Base-by-base conservation (phyloP, 2,888 invertebrate species). In the Agrotis ipsilon region DNA sequence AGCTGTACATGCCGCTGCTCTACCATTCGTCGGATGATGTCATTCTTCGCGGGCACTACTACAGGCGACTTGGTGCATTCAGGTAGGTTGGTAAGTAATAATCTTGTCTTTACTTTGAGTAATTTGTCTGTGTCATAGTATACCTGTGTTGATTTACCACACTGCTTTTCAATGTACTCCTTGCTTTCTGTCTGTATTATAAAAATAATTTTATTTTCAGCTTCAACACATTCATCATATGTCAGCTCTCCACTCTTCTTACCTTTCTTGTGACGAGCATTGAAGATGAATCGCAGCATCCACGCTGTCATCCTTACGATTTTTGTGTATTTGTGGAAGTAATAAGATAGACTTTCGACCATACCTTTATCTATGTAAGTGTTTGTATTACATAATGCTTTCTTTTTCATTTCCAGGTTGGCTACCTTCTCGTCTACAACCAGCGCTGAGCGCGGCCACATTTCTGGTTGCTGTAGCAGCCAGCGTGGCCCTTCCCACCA, bases 401-500 rank as follows among this genome's bases (percentile, higher is more conserved):
- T 18, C 18, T 54, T 54, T 27, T 27, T 54, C 27, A 27, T 16
- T 54, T 54, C 54, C 18, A 18, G 7, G 18, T 54, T 54, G 54
- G 54, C 54, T 54, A 18, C 49, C 16, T 54, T 54, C 27, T 54
- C 54, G 13, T 51, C 49, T 11, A 51, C 49, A 7, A 51, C 19
- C 11, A 51, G 49, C 14, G 49, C 49, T 13, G 49, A 51, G 3
- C 5, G 49, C 19, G 49, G 49, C 49, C 49, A 51, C 19, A 51
- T 19, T 7, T 51, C 54, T 54, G 16, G 54, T 27, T 9, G 54
- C 24, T 27, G 54, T 24, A 7, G 27, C 18, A 54, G 54, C 54
- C 54, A 54, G 3, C 7, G 18, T 54, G 54, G 54, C 27, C 54
- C 54, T 27, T 27, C 27, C 54, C 54, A 54, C 54, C 54, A 54